Conservation (phyloP, 1,140 invertebrate genomes). For the Aphaenogaster floridana region DNA sequence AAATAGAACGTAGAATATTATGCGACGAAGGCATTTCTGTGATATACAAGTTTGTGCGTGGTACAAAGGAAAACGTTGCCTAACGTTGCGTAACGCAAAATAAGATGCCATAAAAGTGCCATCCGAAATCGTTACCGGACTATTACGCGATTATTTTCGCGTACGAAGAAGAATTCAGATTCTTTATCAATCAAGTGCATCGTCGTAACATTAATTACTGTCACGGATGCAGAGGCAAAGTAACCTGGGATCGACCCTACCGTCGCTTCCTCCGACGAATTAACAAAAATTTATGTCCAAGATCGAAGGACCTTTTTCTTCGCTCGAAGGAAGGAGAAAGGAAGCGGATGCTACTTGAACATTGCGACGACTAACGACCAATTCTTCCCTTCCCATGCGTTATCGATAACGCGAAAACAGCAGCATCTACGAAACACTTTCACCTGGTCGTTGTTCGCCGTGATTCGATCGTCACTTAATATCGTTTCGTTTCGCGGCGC, state of each 20-base stretch:
- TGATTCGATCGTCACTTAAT: conserved; percentile 9
- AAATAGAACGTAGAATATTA: not conserved
- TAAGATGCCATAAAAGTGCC: not conserved
- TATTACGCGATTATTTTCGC: not conserved
- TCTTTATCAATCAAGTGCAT: not conserved
- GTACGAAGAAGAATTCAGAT: not conserved
- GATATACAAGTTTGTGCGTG: not conserved
- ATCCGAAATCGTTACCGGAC: not conserved
- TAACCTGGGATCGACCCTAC: not conserved
- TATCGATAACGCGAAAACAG: not conserved
- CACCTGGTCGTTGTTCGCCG: not conserved
- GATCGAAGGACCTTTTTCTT: not conserved
- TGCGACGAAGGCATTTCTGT: not conserved
- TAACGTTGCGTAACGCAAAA: not conserved
- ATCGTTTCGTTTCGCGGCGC: conserved; percentile 7
- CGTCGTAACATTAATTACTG: not conserved
- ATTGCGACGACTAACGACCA: not conserved
- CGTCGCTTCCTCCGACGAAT: not conserved
- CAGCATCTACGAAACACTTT: conserved; percentile 25
- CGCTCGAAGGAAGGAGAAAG: not conserved
- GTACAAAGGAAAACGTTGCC: not conserved
- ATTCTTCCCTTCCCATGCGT: not conserved
- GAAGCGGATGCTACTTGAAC: not conserved
- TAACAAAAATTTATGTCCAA: not conserved
- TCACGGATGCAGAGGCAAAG: not conserved